Conservation (phyloP, 2,113 vertebrate species). For the Rissa tridactyla region DNA sequence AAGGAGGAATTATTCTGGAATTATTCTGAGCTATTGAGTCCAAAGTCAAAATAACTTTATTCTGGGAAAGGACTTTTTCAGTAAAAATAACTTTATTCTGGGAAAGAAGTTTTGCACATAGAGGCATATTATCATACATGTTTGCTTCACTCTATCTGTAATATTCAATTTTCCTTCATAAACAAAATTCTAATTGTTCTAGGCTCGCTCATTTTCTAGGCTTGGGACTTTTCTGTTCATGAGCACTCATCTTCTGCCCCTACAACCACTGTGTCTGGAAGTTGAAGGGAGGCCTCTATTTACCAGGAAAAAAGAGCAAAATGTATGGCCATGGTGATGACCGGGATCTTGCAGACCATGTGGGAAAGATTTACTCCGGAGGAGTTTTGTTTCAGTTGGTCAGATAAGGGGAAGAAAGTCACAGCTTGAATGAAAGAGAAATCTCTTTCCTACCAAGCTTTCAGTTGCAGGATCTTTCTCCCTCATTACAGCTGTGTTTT, state of each 20-base stretch:
- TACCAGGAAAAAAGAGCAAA: background rate
- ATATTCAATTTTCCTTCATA: background rate
- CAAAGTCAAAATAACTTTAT: background rate
- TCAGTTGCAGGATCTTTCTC: background rate
- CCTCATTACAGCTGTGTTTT: fast-evolving
- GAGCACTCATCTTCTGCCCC: background rate
- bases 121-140: background rate
- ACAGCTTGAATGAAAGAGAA: background rate
- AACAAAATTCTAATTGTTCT: background rate
- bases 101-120: background rate
- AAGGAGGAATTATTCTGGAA: background rate
- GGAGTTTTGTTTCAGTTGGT: background rate
- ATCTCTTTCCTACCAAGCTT: background rate
- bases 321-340: background rate
- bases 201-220: background rate
- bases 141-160: background rate
- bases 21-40: background rate
- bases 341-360: background rate
- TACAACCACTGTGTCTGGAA: background rate
- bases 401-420: background rate
- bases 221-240: background rate
- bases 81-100: background rate
- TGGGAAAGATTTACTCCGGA: background rate
- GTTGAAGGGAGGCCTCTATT: background rate
- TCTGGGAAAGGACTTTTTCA: background rate